Conservation (phyloP, 2,113 vertebrate species). For the Pungitius pungitius region DNA sequence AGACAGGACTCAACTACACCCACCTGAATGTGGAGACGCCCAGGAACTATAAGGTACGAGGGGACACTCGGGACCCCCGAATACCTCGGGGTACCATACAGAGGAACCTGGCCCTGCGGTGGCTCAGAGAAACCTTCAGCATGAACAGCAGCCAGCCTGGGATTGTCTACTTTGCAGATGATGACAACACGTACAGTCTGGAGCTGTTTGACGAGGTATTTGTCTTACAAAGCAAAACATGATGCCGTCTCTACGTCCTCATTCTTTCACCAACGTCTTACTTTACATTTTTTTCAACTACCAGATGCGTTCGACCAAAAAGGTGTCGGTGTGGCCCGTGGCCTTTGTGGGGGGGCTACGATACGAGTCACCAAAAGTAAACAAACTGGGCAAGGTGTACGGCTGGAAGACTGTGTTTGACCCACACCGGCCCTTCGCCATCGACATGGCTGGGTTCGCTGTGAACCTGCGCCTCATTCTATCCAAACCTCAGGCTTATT, state of each 20-base stretch:
- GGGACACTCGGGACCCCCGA: conserved; percentile 63
- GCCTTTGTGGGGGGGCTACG: conserved; percentile 87
- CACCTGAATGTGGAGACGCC: conserved; percentile 90
- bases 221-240: neutral
- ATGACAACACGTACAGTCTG: conserved; percentile 96
- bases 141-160: conserved; percentile 77
- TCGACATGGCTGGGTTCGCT: conserved; percentile 91
- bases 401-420: conserved; percentile 90
- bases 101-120: conserved; percentile 90
- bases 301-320: conserved; percentile 88
- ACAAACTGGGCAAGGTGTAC: conserved; percentile 83
- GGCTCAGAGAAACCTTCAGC: conserved; percentile 86
- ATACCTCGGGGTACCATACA: conserved; percentile 90
- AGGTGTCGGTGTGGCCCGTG: conserved; percentile 89
- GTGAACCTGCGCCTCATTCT: conserved; percentile 86
- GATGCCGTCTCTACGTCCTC: neutral
- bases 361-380: conserved; percentile 87
- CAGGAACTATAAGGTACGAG: conserved; percentile 81
- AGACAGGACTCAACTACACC: conserved; percentile 89
- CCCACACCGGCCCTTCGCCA: conserved; percentile 87
- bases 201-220: conserved; percentile 95
- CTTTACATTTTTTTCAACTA: neutral
- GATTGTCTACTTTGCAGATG: conserved; percentile 95
- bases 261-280: neutral
- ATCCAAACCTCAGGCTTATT: conserved; percentile 86